Conservation (phyloP, 2,888 invertebrate genomes). For the Stramonita haemastoma region DNA sequence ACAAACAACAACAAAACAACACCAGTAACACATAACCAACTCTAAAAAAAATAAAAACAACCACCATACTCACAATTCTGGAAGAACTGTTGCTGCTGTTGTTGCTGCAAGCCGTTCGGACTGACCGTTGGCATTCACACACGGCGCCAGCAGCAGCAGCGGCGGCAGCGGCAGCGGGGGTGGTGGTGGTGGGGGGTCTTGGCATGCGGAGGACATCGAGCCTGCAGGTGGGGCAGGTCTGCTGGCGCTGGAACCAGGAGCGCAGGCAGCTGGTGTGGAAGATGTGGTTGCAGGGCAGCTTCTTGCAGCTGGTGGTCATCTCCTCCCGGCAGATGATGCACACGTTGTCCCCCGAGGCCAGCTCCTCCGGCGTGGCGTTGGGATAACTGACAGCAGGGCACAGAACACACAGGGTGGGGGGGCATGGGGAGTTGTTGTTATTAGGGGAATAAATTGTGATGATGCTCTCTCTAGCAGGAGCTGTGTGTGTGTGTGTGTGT, state of each 20-base stretch:
- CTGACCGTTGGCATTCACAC: constrained; percentile 31
- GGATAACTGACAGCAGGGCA: constrained; percentile 82
- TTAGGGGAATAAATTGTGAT: too few relatives aligned
- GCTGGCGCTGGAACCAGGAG: constrained; percentile 99
- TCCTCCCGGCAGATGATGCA: constrained; percentile 98
- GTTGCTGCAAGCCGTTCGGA: constrained; percentile 44
- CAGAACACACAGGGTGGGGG: too few relatives aligned
- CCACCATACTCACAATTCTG: constrained; percentile 42
- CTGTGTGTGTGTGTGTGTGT: too few relatives aligned
- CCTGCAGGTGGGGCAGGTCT: constrained; percentile 99
- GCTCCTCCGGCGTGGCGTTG: constrained; percentile 94
- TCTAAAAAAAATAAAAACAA: too few relatives aligned
- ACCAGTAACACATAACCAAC: too few relatives aligned
- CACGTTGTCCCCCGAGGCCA: constrained; percentile 92
- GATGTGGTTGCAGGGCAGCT: constrained; percentile 98
- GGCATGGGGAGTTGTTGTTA: too few relatives aligned
- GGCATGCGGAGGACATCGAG: constrained; percentile 85
- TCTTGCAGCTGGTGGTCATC: constrained; percentile 89
- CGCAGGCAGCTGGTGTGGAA: constrained; percentile 98
- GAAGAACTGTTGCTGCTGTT: constrained; percentile 49
- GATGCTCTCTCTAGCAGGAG: too few relatives aligned
- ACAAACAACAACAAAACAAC: too few relatives aligned
- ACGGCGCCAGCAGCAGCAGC: constrained; percentile 35
- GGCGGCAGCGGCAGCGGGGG: constrained; percentile 59
- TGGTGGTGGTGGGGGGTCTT: constrained; percentile 75